Percentiles rank a stretch among this genome's conserved stretches.
Evolutionary conservation across 2,888 invertebrate species (phyloP).

Genomic region (Xylota sylvarum): DNA sequence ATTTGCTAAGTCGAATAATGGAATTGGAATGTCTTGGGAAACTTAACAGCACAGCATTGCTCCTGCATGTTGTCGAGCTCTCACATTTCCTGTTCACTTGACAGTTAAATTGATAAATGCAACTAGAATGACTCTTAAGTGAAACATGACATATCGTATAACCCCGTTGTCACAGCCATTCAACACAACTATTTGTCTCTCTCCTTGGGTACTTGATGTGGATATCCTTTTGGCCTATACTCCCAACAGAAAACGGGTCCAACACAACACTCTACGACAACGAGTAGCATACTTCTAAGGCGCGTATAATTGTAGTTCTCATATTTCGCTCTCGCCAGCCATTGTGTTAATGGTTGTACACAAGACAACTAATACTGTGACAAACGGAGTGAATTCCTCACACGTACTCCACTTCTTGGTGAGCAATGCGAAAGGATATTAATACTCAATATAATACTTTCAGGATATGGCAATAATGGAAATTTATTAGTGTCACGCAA

Average conservation of each 20-base stretch:
- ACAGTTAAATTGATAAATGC: conserved; percentile 75
- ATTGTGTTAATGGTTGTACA: conserved; percentile 32
- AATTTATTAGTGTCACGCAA: conserved; percentile 51
- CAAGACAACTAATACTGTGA: conserved; percentile 19
- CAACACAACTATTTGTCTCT: conserved; percentile 27
- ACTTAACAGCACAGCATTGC: conserved; percentile 2
- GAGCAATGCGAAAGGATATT: conserved; percentile 47
- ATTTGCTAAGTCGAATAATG: too few relatives aligned
- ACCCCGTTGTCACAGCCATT: conserved; percentile 49
- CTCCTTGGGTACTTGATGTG: background rate
- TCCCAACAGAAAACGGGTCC: background rate
- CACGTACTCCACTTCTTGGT: conserved; percentile 18
- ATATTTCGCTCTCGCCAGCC: conserved; percentile 25
- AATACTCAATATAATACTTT: conserved; percentile 37
- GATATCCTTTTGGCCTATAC: conserved; percentile 13
- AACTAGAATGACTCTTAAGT: conserved; percentile 69
- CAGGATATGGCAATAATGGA: conserved; percentile 43
- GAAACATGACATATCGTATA: conserved; percentile 65
- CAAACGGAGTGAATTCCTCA: conserved; percentile 25
- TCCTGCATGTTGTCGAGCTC: conserved; percentile 39
- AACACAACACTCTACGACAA: background rate
- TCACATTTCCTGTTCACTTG: conserved; percentile 55
- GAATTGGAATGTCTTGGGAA: conserved; percentile 44
- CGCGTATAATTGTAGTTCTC: conserved; percentile 24
- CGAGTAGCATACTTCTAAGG: background rate